Evolutionary conservation across 2,797 vertebrate genomes (phyloP).

Genomic region (Poecile montanus): DNA sequence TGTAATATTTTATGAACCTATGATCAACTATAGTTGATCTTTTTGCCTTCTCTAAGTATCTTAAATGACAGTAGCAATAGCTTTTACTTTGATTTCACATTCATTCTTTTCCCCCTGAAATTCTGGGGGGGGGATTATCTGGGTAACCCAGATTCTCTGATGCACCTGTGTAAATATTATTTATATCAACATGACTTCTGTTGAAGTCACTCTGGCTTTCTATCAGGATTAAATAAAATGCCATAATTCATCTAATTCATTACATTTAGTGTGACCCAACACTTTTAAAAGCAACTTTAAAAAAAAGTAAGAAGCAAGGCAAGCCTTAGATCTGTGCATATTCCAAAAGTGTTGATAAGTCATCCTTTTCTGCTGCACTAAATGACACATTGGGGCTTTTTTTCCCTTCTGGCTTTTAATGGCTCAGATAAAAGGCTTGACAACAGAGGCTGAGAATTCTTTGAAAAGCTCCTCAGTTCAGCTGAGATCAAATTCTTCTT

Average conservation of each 20-base stretch:
- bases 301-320: background rate
- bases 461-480: slow-evolving; percentile 5
- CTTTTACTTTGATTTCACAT: background rate
- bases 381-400: slow-evolving; percentile 20
- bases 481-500: background rate
- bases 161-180: background rate
- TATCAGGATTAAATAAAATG: background rate
- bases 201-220: background rate
- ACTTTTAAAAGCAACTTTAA: background rate
- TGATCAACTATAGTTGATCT: background rate
- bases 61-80: background rate
- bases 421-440: slow-evolving; percentile 46
- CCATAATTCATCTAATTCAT: background rate
- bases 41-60: background rate
- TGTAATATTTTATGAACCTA: background rate
- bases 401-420: background rate
- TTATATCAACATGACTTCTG: background rate
- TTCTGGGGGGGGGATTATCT: background rate
- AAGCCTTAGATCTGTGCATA: background rate
- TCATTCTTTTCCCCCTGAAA: background rate
- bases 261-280: background rate
- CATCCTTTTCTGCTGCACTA: background rate
- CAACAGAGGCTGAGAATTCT: slow-evolving; percentile 34
- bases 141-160: background rate
- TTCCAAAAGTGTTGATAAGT: background rate